Percentiles rank a stretch among this genome's conserved stretches.
Evolutionary conservation across 64 coral and sea anemone genomes (phyloP).

Genomic region (Exaiptasia diaphana): DNA sequence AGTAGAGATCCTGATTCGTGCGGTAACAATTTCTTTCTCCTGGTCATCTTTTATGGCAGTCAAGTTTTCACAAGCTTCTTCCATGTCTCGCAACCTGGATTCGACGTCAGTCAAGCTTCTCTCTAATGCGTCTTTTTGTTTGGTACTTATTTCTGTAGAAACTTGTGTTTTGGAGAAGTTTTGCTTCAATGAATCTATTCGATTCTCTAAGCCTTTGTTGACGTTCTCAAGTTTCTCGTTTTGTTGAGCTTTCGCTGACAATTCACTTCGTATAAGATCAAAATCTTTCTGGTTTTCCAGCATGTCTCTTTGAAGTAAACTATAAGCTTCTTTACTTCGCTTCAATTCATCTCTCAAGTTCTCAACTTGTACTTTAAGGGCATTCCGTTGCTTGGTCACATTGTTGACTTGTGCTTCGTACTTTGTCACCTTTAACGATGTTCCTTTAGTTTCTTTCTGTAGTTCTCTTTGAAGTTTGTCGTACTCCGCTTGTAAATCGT

Average conservation of each 20-base stretch:
- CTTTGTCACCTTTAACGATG: constrained; percentile 66
- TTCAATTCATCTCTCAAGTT: constrained; percentile 68
- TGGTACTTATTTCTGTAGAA: constrained; percentile 66
- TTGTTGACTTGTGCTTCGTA: constrained; percentile 81
- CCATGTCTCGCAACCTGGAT: constrained; percentile 65
- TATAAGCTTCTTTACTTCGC: constrained; percentile 67
- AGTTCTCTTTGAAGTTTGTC: constrained; percentile 72
- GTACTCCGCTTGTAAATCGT: constrained; percentile 71
- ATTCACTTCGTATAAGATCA: constrained; percentile 62
- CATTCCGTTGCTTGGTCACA: constrained; percentile 63
- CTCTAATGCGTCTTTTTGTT: constrained; percentile 59
- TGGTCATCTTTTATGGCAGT: constrained; percentile 55
- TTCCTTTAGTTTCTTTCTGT: constrained; percentile 73
- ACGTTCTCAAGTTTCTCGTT: constrained; percentile 63
- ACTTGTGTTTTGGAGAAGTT: constrained; percentile 73
- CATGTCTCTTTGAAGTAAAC: constrained; percentile 64
- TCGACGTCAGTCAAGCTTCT: constrained; percentile 56
- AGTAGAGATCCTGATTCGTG: constrained; percentile 46
- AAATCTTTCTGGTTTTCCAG: constrained; percentile 78
- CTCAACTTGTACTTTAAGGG: constrained; percentile 73
- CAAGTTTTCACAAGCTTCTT: constrained; percentile 63
- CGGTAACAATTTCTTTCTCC: constrained; percentile 65
- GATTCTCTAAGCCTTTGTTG: constrained; percentile 70
- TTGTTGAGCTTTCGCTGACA: constrained; percentile 62
- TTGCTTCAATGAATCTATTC: constrained; percentile 70